phyloP scores from a whole-genome alignment of 2,113 vertebrate genomes.

The Puma concolor region DNA sequence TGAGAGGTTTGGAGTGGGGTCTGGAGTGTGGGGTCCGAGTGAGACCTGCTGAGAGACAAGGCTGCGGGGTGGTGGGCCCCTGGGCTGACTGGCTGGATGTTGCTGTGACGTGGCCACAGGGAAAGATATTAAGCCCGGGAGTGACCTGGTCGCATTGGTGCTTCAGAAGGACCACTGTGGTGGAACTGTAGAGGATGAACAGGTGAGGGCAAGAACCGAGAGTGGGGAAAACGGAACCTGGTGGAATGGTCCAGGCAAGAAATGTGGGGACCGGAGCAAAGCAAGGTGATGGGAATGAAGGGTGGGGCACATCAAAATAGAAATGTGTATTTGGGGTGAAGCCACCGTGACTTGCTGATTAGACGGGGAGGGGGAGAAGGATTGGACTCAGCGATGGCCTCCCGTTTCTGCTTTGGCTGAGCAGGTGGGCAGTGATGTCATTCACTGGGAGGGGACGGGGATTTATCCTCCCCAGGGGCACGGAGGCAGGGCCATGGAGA shows the following conservation, averaged over 20 bases:
- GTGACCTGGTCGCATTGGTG: background rate
- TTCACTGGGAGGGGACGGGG: background rate
- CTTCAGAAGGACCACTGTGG: background rate
- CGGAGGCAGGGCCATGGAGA: background rate
- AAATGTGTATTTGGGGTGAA: background rate
- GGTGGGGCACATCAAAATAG: background rate
- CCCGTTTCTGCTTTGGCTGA: background rate
- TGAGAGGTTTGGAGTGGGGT: background rate
- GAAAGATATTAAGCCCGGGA: background rate
- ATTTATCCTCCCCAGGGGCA: background rate
- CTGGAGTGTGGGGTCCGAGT: accelerated
- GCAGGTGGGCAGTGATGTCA: background rate
- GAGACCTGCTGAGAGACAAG: background rate
- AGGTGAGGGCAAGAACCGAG: background rate
- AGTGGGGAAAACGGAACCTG: background rate
- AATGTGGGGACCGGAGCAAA: too few species aligned
- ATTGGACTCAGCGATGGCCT: too few species aligned
- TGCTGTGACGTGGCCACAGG: background rate
- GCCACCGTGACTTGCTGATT: background rate
- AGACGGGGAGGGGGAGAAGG: background rate
- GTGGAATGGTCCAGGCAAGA: background rate
- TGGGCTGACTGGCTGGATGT: background rate
- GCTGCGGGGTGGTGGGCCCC: background rate
- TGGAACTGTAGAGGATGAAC: background rate
- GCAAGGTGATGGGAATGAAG: background rate